phyloP scores from a whole-genome alignment of 2,113 vertebrate genomes.

The Picathartes gymnocephalus region DNA sequence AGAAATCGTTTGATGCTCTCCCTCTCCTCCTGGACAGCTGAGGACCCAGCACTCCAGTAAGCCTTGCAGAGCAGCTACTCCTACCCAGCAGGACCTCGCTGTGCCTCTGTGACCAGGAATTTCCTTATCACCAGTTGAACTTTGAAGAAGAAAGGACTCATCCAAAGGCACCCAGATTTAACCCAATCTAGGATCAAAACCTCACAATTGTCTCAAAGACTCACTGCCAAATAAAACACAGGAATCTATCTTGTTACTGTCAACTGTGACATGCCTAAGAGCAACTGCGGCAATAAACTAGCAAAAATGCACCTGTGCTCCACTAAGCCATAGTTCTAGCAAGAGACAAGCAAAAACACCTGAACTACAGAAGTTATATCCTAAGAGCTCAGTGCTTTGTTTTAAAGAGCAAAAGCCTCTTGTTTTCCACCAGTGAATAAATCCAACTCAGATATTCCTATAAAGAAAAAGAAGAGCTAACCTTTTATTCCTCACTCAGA shows the following conservation, averaged over 20 bases:
- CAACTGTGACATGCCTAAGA: background rate
- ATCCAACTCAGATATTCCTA: background rate
- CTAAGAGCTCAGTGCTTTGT: background rate
- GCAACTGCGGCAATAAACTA: background rate
- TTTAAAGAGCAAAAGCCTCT: background rate
- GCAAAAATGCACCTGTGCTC: background rate
- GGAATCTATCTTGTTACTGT: background rate
- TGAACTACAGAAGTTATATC: background rate
- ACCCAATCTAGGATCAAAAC: background rate
- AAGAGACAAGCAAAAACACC: background rate
- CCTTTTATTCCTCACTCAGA: background rate
- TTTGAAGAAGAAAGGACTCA: background rate
- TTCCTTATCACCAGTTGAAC: background rate
- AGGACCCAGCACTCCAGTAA: background rate
- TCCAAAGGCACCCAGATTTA: background rate
- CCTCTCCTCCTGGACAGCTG: background rate
- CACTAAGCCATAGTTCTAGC: background rate
- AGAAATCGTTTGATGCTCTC: background rate
- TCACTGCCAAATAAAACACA: background rate
- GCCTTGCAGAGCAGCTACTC: background rate
- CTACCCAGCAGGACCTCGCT: background rate
- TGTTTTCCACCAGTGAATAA: background rate
- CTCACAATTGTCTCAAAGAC: background rate
- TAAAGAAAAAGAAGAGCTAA: background rate
- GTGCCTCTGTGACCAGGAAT: background rate